These are phyloP conservation scores for Acrobasis repandana DNA, from an alignment of 2,888 invertebrate species.

Conservation along the genomic window DNA sequence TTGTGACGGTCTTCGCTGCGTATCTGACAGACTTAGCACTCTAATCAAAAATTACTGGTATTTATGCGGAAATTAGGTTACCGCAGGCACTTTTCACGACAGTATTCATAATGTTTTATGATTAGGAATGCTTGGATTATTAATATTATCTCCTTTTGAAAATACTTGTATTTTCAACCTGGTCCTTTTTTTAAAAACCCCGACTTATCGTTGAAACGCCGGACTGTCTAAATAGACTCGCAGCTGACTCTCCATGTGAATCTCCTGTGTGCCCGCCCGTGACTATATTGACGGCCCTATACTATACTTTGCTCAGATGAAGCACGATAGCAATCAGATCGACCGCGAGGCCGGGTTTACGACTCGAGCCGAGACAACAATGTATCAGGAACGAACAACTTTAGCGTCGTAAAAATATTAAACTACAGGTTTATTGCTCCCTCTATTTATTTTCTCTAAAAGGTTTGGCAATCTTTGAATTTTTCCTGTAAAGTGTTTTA, in stretches of 20 bases:
- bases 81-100: no score
- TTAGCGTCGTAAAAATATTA: background rate
- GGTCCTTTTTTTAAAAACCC: background rate
- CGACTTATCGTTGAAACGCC: background rate
- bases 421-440: background rate
- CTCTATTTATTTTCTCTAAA: no score
- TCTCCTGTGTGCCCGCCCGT: background rate
- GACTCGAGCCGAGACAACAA: conserved; percentile 1
- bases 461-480: no score
- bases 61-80: no score
- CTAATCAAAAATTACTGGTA: background rate
- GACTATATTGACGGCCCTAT: conserved; percentile 13
- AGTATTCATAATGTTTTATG: no score
- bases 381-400: conserved; percentile 2
- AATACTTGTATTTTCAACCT: no score
- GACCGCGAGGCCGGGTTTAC: conserved; percentile 15
- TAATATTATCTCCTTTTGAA: no score
- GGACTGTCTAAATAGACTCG: background rate
- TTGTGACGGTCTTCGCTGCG: conserved; percentile 39
- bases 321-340: conserved; percentile 16
- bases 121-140: no score
- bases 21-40: background rate
- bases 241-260: background rate
- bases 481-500: no score
- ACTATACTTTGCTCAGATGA: conserved; percentile 13